Evolutionary conservation across 2,113 vertebrate species (phyloP), one percentile per base, ranked within the genome.

Genomic region (Orientallactaga bullata): DNA sequence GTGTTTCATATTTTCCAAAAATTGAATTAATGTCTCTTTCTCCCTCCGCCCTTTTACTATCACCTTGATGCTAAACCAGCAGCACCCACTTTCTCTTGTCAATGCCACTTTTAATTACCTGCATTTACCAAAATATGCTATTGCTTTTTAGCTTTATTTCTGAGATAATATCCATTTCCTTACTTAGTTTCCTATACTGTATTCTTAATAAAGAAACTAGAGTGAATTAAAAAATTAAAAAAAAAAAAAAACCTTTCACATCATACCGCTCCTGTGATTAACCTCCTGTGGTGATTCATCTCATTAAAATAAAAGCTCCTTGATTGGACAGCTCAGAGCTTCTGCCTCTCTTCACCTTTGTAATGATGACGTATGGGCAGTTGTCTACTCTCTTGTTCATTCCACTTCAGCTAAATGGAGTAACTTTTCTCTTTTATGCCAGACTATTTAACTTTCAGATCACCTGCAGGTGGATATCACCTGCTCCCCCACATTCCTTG

Each of bases 221-320:
- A 72, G 3, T 16, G 17, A 69, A 51, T 32, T 82, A 6, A 88
- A 23, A 55, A 81, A 39, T 37, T 3, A 92, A 85, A 63, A 86
- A 69, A 8, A 92, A 85, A 63, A 86, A 69, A 8, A 55, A 55
- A 55, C 10, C 55, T 55, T 35, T 55, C 87, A 68, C 51, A 71
- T 37, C 55, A 15, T 20, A 23, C 63, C 32, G 72, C 7, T 58
- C 55, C 47, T 78, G 24, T 55, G 85, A 63, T 88, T 69, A 76
- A 69, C 26, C 58, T 69, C 73, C 61, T 35, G 15, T 39, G 74
- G 39, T 39, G 91, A 47, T 85, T 91, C 77, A 93, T 77, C 69
- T 95, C 90, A 87, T 96, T 95, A 95, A 93, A 76, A 77, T 87
- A 32, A 65, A 92, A 88, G 65, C 51, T 13, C 58, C 28, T 23